phyloP scores from a whole-genome alignment of 2,797 vertebrate species.

The Epinephelus malabaricus region DNA sequence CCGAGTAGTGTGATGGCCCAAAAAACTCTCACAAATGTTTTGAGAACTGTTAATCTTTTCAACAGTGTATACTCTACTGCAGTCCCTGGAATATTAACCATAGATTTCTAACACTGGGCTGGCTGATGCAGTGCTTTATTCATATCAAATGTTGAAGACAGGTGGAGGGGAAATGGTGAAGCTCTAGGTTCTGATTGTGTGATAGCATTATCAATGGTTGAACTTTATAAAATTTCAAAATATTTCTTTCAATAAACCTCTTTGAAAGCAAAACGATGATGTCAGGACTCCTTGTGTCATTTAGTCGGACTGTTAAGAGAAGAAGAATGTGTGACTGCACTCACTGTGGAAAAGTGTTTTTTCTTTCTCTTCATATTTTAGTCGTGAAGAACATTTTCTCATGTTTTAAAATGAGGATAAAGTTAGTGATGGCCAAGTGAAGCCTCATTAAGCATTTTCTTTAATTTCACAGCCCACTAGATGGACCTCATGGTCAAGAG shows the following conservation, averaged over 20 bases:
- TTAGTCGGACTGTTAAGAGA: background rate
- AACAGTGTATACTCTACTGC: background rate
- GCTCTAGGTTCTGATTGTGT: constrained; percentile 83
- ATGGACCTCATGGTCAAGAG: too few relatives aligned
- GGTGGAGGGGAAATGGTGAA: constrained; percentile 58
- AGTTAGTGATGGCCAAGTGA: too few relatives aligned
- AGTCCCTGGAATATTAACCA: constrained; percentile 28
- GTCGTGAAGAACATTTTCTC: background rate
- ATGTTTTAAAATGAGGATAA: too few relatives aligned
- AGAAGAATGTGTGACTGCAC: background rate
- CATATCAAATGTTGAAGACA: constrained; percentile 73
- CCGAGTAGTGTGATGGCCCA: background rate
- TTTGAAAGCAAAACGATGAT: constrained; percentile 77
- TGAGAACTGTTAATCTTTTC: constrained; percentile 23
- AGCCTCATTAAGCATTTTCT: too few relatives aligned
- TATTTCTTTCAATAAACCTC: constrained; percentile 89
- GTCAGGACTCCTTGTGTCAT: constrained; percentile 19
- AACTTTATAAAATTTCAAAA: constrained; percentile 86
- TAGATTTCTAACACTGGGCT: constrained; percentile 30
- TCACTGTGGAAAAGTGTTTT: background rate
- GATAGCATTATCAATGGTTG: constrained; percentile 83
- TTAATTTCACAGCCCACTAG: too few relatives aligned
- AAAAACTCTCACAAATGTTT: constrained; percentile 4
- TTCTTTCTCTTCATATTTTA: background rate
- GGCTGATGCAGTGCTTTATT: constrained; percentile 45